Evolutionary conservation across 2,113 vertebrate genomes (phyloP).

Genomic region (Uria aalge): DNA sequence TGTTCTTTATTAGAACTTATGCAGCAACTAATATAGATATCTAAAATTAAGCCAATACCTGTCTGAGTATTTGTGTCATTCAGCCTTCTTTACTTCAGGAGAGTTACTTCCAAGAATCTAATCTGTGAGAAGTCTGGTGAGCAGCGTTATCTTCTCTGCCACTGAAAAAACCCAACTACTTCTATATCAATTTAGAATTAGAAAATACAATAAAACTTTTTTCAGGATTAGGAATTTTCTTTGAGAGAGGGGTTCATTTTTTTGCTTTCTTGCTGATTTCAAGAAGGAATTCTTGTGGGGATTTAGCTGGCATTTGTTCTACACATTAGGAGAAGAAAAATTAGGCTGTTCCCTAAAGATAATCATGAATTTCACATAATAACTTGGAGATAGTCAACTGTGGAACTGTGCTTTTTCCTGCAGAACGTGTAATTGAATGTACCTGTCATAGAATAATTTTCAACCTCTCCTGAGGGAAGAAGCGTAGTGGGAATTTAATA

Average conservation of each 20-base stretch:
- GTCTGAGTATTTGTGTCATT: not conserved
- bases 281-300: not conserved
- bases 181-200: not conserved
- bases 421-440: slow-evolving; percentile 49
- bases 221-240: not conserved
- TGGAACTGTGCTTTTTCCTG: slow-evolving; percentile 38
- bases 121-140: not conserved
- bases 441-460: slow-evolving; percentile 46
- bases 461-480: slow-evolving; percentile 5
- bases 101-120: not conserved
- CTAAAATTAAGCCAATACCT: not conserved
- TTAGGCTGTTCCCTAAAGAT: slow-evolving; percentile 19
- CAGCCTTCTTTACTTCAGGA: not conserved
- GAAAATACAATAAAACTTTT: not conserved
- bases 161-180: not conserved
- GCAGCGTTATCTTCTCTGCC: not conserved
- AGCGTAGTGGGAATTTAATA: slow-evolving; percentile 17
- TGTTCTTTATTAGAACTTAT: not conserved
- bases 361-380: slow-evolving; percentile 36
- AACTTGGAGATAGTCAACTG: slow-evolving; percentile 27
- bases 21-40: not conserved
- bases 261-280: not conserved
- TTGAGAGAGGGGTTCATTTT: not conserved
- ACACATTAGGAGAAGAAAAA: not conserved
- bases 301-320: slow-evolving; percentile 10